Conservation (phyloP, 1,140 invertebrate genomes). For the Papilio glaucus region DNA sequence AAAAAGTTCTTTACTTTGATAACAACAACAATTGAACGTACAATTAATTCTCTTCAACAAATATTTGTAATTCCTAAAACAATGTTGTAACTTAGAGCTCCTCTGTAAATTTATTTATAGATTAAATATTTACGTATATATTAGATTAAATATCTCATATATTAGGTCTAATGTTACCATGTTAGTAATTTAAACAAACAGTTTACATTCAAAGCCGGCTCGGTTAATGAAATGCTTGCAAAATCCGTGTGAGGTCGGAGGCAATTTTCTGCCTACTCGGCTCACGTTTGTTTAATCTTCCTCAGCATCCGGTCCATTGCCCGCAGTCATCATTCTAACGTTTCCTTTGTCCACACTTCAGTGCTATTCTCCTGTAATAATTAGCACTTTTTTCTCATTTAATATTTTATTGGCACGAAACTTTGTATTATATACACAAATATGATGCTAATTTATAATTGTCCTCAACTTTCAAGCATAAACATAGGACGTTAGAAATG, state of each 20-base stretch:
- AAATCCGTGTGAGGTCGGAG: conserved; percentile 5
- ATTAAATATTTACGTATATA: no score
- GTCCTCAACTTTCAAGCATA: no score
- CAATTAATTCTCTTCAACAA: no score
- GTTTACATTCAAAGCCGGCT: not conserved
- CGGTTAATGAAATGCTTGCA: conserved; percentile 16
- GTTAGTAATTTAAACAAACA: not conserved
- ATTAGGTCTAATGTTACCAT: no score
- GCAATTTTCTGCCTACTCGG: conserved; percentile 24
- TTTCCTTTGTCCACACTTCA: not conserved
- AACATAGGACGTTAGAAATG: no score
- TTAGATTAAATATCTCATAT: no score
- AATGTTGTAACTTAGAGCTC: no score
- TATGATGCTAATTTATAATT: no score
- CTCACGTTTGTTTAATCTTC: conserved; percentile 29
- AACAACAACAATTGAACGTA: no score
- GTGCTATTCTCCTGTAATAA: not conserved
- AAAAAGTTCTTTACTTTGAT: no score
- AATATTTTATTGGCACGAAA: not conserved
- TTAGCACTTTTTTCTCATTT: not conserved
- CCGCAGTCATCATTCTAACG: conserved; percentile 12
- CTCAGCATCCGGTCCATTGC: not conserved
- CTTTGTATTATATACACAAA: not conserved
- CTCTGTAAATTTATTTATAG: no score
- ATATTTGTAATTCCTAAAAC: no score